Percentiles rank a stretch among this genome's conserved stretches.
Conservation (phyloP, 2,113 vertebrate species). For the Burhinus bistriatus region DNA sequence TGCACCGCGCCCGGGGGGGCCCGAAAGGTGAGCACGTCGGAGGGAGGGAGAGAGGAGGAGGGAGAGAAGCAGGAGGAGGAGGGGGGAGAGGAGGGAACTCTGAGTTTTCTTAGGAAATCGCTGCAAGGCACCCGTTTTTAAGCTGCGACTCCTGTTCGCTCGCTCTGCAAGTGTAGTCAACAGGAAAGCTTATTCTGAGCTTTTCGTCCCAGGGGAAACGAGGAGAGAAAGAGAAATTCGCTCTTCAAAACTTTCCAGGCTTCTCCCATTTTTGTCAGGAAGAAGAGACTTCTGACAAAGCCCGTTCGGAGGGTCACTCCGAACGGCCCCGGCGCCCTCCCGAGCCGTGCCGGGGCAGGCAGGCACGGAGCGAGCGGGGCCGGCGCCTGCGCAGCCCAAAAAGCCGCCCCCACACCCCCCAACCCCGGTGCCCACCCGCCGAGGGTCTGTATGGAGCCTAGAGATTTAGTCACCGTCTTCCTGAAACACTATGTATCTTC, state of each 20-base stretch:
- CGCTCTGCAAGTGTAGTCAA: not conserved
- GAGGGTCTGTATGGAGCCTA: accelerated
- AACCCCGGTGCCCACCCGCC: not conserved
- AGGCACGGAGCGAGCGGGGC: not conserved
- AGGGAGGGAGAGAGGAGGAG: no score
- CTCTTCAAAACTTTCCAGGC: not conserved
- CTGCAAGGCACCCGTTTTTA: not conserved
- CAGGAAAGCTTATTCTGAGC: not conserved
- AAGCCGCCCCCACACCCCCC: not conserved
- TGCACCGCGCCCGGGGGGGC: not conserved
- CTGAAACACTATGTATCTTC: not conserved
- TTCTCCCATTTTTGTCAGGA: not conserved
- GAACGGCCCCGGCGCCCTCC: no score
- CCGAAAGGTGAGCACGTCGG: not conserved
- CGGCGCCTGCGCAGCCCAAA: not conserved
- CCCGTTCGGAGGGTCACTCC: not conserved
- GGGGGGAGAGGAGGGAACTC: not conserved
- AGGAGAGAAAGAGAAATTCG: not conserved
- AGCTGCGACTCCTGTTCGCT: not conserved
- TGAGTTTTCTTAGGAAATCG: not conserved
- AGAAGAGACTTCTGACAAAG: not conserved
- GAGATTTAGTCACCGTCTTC: accelerated
- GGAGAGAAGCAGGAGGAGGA: not conserved
- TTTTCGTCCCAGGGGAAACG: not conserved
- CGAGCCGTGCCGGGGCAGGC: not conserved